A percentile compares a stretch with the other conserved stretches of the same genome.
Evolutionary conservation across 2,888 invertebrate genomes (phyloP).

Genomic region (Tetheella fluctuosa): DNA sequence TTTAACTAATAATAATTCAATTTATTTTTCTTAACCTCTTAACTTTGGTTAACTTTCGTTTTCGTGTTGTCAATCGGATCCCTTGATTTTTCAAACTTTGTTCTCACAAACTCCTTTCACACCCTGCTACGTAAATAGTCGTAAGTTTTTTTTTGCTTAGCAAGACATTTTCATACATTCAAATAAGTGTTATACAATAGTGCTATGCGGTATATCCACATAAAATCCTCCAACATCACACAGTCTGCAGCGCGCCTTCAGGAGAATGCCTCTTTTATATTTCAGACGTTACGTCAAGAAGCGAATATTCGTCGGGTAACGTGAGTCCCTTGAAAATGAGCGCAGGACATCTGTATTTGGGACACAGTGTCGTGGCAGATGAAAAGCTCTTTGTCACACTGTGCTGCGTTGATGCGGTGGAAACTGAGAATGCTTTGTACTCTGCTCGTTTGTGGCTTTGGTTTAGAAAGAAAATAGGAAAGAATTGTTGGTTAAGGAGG

Average conservation of each 20-base stretch:
- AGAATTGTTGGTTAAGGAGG: not conserved
- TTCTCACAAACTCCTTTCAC: too few relatives aligned
- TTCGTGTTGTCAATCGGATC: too few relatives aligned
- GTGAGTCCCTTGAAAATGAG: constrained; percentile 49
- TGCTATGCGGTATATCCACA: constrained; percentile 20
- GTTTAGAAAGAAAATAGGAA: not conserved
- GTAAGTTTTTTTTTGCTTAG: too few relatives aligned
- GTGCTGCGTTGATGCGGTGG: not conserved
- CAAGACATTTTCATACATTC: too few relatives aligned
- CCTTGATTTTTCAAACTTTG: too few relatives aligned
- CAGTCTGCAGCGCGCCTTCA: constrained; percentile 30
- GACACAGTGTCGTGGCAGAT: constrained; percentile 31
- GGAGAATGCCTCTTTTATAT: constrained; percentile 61
- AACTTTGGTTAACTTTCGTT: too few relatives aligned
- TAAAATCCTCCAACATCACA: constrained; percentile 25
- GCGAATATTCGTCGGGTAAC: constrained; percentile 52
- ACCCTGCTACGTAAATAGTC: too few relatives aligned
- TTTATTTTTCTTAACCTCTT: too few relatives aligned
- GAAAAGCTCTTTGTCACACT: constrained; percentile 25
- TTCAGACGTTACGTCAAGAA: constrained; percentile 49
- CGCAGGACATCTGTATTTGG: constrained; percentile 36
- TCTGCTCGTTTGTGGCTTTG: not conserved
- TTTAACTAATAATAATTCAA: too few relatives aligned
- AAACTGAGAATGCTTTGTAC: not conserved
- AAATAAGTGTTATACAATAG: too few relatives aligned